These are phyloP conservation scores for Morinoia aosen DNA, from an alignment of 2,888 invertebrate species.

Conservation along the genomic window DNA sequence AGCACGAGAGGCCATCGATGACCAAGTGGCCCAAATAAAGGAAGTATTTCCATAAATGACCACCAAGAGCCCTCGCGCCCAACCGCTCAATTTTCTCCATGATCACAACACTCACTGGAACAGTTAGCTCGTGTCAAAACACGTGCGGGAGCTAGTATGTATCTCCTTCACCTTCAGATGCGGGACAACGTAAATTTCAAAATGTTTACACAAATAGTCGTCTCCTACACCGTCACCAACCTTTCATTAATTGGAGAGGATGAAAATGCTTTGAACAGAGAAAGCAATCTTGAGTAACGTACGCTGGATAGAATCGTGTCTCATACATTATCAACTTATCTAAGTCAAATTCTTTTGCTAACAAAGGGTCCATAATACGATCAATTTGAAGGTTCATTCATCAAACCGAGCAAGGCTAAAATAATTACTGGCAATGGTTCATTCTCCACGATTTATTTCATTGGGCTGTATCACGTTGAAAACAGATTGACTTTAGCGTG, in stretches of 20 bases:
- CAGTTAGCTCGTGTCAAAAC: neutral
- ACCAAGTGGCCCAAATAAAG: slow-evolving; percentile 32
- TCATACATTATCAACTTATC: neutral
- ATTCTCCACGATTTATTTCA: neutral
- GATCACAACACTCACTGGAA: neutral
- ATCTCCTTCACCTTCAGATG: neutral
- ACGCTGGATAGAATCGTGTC: neutral
- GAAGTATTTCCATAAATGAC: slow-evolving; percentile 5
- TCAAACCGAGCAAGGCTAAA: neutral
- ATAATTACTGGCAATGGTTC: neutral
- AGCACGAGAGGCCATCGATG: neutral
- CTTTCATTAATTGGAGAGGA: neutral
- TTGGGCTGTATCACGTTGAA: neutral
- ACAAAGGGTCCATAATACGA: neutral
- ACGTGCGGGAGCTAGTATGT: neutral
- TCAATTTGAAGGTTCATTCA: neutral
- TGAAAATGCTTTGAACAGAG: neutral
- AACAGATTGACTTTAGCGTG: neutral
- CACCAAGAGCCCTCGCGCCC: neutral
- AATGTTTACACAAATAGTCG: neutral
- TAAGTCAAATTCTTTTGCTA: neutral
- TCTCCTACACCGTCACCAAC: neutral
- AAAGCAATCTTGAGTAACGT: neutral
- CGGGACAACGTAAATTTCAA: neutral
- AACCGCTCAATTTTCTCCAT: neutral